A percentile compares a stretch with the other conserved stretches of the same genome.
Evolutionary conservation across 2,888 invertebrate genomes (phyloP).

Genomic region (Drosophila stalkeri): DNA sequence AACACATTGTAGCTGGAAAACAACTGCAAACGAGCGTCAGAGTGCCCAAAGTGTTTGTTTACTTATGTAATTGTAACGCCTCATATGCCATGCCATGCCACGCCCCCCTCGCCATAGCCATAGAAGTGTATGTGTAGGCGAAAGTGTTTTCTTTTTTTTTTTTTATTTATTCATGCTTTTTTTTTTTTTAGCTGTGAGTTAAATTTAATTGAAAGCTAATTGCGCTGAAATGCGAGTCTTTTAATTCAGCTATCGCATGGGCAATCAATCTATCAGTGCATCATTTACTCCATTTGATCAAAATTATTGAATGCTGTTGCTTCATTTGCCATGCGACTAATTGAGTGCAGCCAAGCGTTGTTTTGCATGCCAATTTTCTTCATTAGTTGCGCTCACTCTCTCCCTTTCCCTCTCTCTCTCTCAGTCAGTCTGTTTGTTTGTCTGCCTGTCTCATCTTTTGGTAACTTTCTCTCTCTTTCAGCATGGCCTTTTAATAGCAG

Average conservation of each 20-base stretch:
- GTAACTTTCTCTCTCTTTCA: constrained; percentile 6
- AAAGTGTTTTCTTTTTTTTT: not conserved
- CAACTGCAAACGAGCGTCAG: constrained; percentile 15
- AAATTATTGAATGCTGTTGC: constrained; percentile 58
- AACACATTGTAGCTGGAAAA: constrained; percentile 65
- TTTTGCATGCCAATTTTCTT: constrained; percentile 20
- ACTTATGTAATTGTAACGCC: constrained; percentile 79
- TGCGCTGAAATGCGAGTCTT: constrained; percentile 9
- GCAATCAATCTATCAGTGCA: constrained; percentile 35
- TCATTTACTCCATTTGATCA: constrained; percentile 31
- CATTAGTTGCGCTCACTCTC: constrained; percentile 1
- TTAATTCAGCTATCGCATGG: constrained; percentile 47
- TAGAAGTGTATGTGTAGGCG: constrained; percentile 14
- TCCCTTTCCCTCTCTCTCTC: not conserved
- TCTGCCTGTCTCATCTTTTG: not conserved
- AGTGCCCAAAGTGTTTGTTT: constrained; percentile 70
- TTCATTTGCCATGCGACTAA: constrained; percentile 59
- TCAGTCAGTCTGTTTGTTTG: not conserved
- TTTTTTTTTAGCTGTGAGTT: not conserved
- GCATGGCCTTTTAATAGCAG: constrained; percentile 23
- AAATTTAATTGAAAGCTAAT: constrained; percentile 9
- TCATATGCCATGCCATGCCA: constrained; percentile 27
- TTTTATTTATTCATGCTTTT: constrained; percentile 13
- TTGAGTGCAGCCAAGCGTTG: constrained; percentile 61
- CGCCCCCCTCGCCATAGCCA: not conserved